Conservation (phyloP, 2,797 vertebrate genomes). For the Otolemur crassicaudatus region DNA sequence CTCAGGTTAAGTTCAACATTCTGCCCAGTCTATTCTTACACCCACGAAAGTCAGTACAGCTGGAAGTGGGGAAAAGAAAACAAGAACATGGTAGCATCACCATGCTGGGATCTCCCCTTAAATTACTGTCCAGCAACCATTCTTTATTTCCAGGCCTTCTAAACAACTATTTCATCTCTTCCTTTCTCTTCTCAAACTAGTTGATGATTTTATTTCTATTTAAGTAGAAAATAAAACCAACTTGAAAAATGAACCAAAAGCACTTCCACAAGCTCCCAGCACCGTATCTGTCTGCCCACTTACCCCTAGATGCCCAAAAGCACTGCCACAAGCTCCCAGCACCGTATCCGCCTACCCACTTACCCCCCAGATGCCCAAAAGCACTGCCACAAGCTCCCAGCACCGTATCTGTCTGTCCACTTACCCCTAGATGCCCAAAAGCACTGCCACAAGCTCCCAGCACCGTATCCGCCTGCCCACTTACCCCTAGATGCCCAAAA, state of each 20-base stretch:
- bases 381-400: no score
- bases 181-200: neutral
- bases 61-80: neutral
- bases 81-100: neutral
- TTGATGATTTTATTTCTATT: neutral
- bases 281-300: neutral
- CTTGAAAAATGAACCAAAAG: neutral
- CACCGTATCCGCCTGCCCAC: no score
- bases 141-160: constrained; percentile 25
- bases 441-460: no score
- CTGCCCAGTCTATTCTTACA: neutral
- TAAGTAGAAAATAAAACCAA: neutral
- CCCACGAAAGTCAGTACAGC: neutral
- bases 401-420: no score
- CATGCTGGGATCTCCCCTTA: neutral
- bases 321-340: no score
- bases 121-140: neutral
- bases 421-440: no score
- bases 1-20: neutral
- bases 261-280: neutral
- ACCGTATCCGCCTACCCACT: no score
- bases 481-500: no score
- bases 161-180: constrained; percentile 27
- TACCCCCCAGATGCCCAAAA: no score
- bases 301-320: neutral